Evolutionary conservation across 2,888 invertebrate species (phyloP), one percentile per base, ranked within the genome.

Genomic region (Lathronympha strigana): DNA sequence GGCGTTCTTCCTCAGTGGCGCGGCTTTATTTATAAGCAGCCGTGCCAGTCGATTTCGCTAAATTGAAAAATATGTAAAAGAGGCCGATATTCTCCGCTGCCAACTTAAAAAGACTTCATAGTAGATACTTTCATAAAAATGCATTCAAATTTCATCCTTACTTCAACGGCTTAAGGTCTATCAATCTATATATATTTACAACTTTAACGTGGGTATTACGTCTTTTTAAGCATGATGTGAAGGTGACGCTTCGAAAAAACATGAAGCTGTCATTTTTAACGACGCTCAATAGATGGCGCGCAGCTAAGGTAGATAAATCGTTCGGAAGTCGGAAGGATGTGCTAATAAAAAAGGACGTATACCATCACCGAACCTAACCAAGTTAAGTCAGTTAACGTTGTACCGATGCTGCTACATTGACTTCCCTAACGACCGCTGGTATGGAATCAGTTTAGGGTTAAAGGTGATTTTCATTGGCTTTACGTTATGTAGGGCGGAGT

Each of bases 51-150:
- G 77, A 82, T 81, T 77, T 76, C 77, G 81, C 73, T 80, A 87
- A 85, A 88, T 88, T 87, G 88, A 87, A 82, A 88, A 88, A 86
- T 87, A 87, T 87, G 86, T 86, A 84, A 87, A 87, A 83, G 83
- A 81, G 79, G 76, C 73, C 72, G 77, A 84, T 86, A 86, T 45
- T 19, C 19, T 8, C 9, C 17, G 3, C 21, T n/a, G 28, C 28
- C 4, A 13, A 5, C 28, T 17, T 13, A 28, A 57, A 54, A 45
- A n/a, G 45, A 15, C 43, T n/a, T 19, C 19, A 43, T 11, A 2
- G 31, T 21, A 19, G 8, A 8, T 1, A 6, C 13, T 9, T 13
- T 17, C 17, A 19, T 0, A 19, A 19, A 19, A 4, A 21, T 13
- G 11, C 21, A 19, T 21, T 23, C 47, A 23, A 4, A 0, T 25